These are phyloP conservation scores for Eupsittula cactorum DNA, from an alignment of 2,113 vertebrate species.

Conservation along the genomic window DNA sequence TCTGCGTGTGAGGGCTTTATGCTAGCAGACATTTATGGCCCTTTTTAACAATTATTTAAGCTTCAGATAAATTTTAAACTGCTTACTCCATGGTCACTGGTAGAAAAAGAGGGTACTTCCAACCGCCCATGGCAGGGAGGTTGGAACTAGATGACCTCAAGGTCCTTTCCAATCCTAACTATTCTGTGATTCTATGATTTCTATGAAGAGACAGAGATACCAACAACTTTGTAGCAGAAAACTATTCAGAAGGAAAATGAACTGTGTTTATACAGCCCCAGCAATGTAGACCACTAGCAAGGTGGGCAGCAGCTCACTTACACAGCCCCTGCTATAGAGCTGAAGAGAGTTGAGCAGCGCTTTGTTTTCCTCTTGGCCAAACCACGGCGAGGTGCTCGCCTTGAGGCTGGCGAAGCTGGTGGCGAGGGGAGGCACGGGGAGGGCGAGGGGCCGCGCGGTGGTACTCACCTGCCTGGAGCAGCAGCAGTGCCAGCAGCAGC, in stretches of 20 bases:
- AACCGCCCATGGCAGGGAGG: too few relatives aligned
- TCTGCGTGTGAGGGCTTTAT: not conserved
- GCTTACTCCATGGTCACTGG: not conserved
- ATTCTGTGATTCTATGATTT: not conserved
- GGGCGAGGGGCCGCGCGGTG: not conserved
- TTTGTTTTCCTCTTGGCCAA: not conserved
- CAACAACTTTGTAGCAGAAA: not conserved
- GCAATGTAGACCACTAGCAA: not conserved
- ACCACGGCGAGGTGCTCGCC: not conserved
- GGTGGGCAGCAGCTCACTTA: not conserved
- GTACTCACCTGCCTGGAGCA: conserved; percentile 66
- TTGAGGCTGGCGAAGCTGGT: not conserved
- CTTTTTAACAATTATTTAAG: not conserved
- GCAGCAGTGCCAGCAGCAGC: not conserved
- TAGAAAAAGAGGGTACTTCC: not conserved
- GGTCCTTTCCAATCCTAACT: not conserved
- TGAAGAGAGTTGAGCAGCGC: rapidly evolving
- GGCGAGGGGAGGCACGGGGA: not conserved
- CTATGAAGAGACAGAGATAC: not conserved
- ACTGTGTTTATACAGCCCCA: not conserved
- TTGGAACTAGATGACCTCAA: not conserved
- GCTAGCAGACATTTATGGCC: not conserved
- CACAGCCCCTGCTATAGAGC: rapidly evolving
- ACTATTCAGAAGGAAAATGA: not conserved
- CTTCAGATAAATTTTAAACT: not conserved